These are phyloP conservation scores for Scaptomyza hsui DNA, from an alignment of 1,140 invertebrate species.

Conservation along the genomic window DNA sequence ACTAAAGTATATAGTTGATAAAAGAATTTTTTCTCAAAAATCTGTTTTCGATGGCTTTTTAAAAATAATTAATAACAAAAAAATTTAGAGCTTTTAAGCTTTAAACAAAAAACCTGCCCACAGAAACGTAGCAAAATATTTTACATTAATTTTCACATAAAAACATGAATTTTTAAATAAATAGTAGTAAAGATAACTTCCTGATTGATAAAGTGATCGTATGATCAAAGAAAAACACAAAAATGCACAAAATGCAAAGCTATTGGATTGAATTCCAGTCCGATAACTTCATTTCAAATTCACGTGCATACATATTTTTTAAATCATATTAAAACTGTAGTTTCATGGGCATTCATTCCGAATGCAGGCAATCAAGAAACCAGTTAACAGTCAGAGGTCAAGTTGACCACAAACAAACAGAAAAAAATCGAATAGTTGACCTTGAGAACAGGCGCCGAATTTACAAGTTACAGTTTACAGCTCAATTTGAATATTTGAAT, in stretches of 20 bases:
- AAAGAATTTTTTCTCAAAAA: too few relatives aligned
- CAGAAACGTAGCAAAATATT: conserved; percentile 20
- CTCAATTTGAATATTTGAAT: conserved; percentile 76
- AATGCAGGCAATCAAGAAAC: conserved; percentile 44
- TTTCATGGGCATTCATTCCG: conserved; percentile 39
- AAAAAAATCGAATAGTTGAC: conserved; percentile 43
- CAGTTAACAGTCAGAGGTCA: conserved; percentile 40
- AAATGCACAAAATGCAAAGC: conserved; percentile 17
- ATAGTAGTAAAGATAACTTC: conserved; percentile 22
- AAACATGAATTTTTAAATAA: conserved; percentile 5
- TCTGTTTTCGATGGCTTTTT: too few relatives aligned
- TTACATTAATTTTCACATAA: not conserved
- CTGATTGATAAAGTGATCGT: conserved; percentile 25
- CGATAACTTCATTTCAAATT: conserved; percentile 27
- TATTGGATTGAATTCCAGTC: conserved; percentile 7
- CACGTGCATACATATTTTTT: conserved; percentile 52
- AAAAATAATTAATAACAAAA: too few relatives aligned
- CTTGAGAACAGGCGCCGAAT: conserved; percentile 71
- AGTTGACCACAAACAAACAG: conserved; percentile 26
- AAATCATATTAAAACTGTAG: conserved; percentile 53
- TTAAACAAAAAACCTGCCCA: not conserved
- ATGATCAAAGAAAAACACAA: conserved; percentile 6
- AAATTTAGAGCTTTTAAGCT: too few relatives aligned
- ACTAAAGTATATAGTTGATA: too few relatives aligned
- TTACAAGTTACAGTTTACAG: conserved; percentile 69